These are phyloP conservation scores for Ia io DNA, from an alignment of 2,113 vertebrate genomes.

Conservation along the genomic window DNA sequence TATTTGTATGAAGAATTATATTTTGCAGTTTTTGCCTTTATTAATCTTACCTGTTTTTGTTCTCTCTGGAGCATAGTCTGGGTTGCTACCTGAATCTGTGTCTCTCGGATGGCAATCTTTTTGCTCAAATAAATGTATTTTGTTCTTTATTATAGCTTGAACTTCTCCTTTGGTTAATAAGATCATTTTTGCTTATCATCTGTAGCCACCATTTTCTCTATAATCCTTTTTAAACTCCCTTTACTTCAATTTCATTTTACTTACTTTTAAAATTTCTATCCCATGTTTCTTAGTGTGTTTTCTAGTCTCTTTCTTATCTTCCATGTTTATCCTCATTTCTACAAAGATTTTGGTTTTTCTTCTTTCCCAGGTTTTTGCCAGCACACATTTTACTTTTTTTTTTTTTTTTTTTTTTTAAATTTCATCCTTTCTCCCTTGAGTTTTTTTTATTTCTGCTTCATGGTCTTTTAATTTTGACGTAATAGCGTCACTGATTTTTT, in stretches of 20 bases:
- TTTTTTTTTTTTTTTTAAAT: neutral
- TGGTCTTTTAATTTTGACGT: neutral
- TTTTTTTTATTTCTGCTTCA: neutral
- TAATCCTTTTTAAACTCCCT: neutral
- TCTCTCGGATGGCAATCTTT: neutral
- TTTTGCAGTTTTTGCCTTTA: neutral
- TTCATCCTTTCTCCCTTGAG: neutral
- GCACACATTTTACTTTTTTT: neutral
- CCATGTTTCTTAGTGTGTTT: neutral
- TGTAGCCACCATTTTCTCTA: neutral
- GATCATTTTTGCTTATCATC: neutral
- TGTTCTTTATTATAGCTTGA: neutral
- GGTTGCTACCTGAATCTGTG: too few species aligned
- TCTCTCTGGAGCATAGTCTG: neutral
- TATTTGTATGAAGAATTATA: too few species aligned
- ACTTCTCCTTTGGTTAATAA: neutral
- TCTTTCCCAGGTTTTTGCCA: neutral
- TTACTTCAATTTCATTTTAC: neutral
- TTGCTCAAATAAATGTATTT: neutral
- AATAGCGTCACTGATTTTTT: neutral
- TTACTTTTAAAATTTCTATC: neutral
- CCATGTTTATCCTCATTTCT: neutral
- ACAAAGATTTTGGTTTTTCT: neutral
- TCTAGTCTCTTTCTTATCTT: neutral
- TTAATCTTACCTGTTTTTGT: neutral